Percentiles rank a stretch among this genome's conserved stretches.
Conservation (phyloP, 2,888 invertebrate genomes). For the Lithophane ornitopus region DNA sequence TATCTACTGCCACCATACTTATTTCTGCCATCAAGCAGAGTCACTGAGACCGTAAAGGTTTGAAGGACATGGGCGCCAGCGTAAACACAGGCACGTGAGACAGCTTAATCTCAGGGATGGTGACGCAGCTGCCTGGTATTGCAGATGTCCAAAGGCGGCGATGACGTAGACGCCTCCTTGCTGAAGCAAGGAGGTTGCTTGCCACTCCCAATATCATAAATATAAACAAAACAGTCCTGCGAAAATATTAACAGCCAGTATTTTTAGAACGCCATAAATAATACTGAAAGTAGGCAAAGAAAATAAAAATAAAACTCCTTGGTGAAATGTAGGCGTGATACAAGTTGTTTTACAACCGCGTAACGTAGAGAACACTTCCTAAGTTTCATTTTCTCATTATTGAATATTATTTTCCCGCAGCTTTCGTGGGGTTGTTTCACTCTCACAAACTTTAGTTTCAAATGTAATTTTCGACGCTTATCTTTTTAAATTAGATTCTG, state of each 20-base stretch:
- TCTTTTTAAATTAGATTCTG: conserved; percentile 43
- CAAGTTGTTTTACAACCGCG: conserved; percentile 38
- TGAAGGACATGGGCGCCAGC: no score
- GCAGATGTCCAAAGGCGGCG: not conserved
- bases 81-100: not conserved
- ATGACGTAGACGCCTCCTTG: not conserved
- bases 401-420: conserved; percentile 55
- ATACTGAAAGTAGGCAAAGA: conserved; percentile 22
- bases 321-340: conserved; percentile 36
- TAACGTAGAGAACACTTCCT: conserved; percentile 29
- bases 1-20: not conserved
- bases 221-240: not conserved
- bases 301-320: conserved; percentile 32
- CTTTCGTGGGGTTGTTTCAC: conserved; percentile 36
- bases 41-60: not conserved
- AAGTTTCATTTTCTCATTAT: conserved; percentile 59
- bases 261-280: conserved; percentile 42
- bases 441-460: conserved; percentile 50
- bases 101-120: not conserved
- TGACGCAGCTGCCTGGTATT: not conserved
- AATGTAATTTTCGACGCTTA: conserved; percentile 53
- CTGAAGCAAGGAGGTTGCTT: no score
- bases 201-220: not conserved
- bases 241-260: conserved; percentile 15
- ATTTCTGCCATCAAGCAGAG: not conserved